These are phyloP conservation scores for Epinotia demarniana DNA, from an alignment of 2,888 invertebrate genomes.

Conservation along the genomic window DNA sequence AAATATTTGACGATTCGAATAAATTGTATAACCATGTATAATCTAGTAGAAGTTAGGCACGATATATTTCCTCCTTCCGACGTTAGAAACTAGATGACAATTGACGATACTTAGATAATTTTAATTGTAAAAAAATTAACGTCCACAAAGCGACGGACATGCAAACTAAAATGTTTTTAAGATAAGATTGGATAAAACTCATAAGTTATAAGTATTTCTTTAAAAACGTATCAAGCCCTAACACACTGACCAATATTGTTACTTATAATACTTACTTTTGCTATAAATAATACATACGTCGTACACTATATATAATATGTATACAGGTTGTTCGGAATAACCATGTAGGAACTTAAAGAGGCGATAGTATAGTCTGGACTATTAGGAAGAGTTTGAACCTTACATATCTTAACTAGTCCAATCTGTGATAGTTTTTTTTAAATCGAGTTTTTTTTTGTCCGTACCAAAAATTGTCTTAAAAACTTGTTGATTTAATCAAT, in stretches of 20 bases:
- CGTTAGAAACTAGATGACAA: background rate
- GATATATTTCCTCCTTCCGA: background rate
- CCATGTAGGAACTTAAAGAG: no score
- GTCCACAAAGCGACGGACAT: conserved; percentile 38
- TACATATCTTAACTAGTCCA: no score
- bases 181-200: background rate
- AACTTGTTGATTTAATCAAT: no score
- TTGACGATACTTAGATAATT: background rate
- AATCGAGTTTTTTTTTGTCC: no score
- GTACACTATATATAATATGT: conserved; percentile 38
- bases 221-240: background rate
- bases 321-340: no score
- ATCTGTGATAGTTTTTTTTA: no score
- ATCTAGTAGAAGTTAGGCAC: background rate
- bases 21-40: background rate
- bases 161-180: conserved; percentile 22
- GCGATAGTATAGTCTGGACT: no score
- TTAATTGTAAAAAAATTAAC: background rate
- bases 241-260: background rate
- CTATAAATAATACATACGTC: conserved; percentile 48
- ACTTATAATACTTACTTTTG: conserved; percentile 47
- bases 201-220: background rate
- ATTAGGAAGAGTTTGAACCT: no score
- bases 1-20: background rate
- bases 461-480: no score